A percentile compares a stretch with the other conserved stretches of the same genome.
phyloP scores from a whole-genome alignment of 2,888 invertebrate genomes.

The Netelia melanura region DNA sequence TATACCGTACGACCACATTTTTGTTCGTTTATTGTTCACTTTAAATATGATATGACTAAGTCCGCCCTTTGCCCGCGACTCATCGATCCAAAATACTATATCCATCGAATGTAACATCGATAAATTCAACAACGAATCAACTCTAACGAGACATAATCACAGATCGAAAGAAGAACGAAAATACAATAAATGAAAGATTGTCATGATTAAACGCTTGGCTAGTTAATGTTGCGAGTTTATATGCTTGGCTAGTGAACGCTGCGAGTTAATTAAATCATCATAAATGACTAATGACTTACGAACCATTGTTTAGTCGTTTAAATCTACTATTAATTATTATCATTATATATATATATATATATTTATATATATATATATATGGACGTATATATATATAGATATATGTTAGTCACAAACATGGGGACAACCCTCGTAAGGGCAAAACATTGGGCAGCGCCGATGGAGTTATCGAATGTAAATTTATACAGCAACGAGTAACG shows the following conservation, averaged over 20 bases:
- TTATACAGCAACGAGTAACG: constrained; percentile 52
- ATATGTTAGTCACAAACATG: constrained; percentile 65
- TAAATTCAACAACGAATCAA: constrained; percentile 62
- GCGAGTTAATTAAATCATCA: constrained; percentile 61
- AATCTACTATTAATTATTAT: constrained; percentile 39
- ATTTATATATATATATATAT: constrained; percentile 59
- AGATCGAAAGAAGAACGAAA: constrained; percentile 70
- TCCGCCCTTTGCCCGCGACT: constrained; percentile 82
- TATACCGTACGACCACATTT: constrained; percentile 33
- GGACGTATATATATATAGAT: constrained; percentile 46
- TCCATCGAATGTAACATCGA: constrained; percentile 62
- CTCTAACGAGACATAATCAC: constrained; percentile 76
- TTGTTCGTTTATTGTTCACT: constrained; percentile 69
- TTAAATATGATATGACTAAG: constrained; percentile 83
- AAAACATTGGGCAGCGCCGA: constrained; percentile 54
- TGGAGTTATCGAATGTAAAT: constrained; percentile 52
- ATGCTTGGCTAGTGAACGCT: constrained; percentile 49
- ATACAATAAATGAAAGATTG: constrained; percentile 53
- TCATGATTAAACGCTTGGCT: constrained; percentile 56
- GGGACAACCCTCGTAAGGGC: constrained; percentile 53
- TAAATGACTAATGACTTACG: constrained; percentile 72
- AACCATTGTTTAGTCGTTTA: constrained; percentile 33
- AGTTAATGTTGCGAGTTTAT: constrained; percentile 29
- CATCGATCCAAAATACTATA: constrained; percentile 56
- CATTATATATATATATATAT: constrained; percentile 47